Conservation (phyloP, 2,113 vertebrate species). For the Notechis scutatus region DNA sequence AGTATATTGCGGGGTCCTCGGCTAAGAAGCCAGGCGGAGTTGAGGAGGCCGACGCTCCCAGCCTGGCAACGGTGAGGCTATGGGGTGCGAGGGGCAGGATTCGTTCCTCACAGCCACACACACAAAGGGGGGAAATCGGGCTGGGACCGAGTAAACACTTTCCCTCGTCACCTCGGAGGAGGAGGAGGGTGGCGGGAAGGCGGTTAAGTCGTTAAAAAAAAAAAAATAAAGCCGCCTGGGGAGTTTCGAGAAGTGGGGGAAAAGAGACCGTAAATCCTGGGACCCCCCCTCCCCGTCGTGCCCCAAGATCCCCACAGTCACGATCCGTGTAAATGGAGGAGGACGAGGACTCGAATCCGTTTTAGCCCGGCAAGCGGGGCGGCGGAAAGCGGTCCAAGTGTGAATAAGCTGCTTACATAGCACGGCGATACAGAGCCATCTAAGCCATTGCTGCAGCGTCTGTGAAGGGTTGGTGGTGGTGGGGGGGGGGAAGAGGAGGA, state of each 20-base stretch:
- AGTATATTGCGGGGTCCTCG: conserved; percentile 35
- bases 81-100: conserved; percentile 10
- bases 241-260: conserved; percentile 41
- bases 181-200: not conserved
- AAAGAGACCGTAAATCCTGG: not conserved
- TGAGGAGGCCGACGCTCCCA: not conserved
- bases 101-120: conserved; percentile 25
- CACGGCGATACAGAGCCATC: not conserved
- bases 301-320: not conserved
- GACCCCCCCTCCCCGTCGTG: not conserved
- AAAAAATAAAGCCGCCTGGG: not conserved
- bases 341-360: not conserved
- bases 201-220: not conserved
- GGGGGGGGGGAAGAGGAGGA: not conserved
- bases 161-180: not conserved
- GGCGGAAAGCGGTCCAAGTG: not conserved
- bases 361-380: not conserved
- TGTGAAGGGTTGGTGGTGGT: not conserved
- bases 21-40: not conserved
- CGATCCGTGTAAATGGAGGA: not conserved
- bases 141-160: conserved; percentile 6
- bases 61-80: conserved; percentile 4
- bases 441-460: conserved; percentile 19
- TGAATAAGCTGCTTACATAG: conserved; percentile 29
- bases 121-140: not conserved